Evolutionary conservation across 2,888 invertebrate genomes (phyloP), one percentile per base, ranked within the genome.

Genomic region (Ophraella communa): DNA sequence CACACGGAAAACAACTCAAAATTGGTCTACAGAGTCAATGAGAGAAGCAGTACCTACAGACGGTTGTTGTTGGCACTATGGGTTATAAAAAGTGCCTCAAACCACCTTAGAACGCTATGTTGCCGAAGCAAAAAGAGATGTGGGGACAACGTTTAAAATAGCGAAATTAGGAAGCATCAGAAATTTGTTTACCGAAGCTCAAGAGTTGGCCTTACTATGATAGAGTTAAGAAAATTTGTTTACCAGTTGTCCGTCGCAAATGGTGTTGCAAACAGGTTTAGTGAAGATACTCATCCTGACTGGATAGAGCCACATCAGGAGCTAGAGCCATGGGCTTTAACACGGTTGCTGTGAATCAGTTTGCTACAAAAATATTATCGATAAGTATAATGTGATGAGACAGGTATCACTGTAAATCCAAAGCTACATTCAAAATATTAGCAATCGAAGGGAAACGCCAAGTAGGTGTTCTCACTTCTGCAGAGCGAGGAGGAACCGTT

Each of bases 181-280:
- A 39, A 30, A 30, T 30, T 45, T 64, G 17, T 65, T 65, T 49
- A 56, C 62, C n/a, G 11, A 62, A 33, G 56, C 20, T 33, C 67
- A 73, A 66, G 71, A 75, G 59, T 18, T 62, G 70, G 71, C 1
- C 35, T 71, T n/a, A 71, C 70, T 8, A 42, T 55, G 35, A 64
- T 23, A 30, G 68, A 85, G 68, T 84, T 85, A 55, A 78, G 85
- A 35, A 83, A 83, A 66, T 72, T 85, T n/a, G 85, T 84, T 20
- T 85, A 84, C 71, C 84, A 85, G 68, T 84, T 85, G 66, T 85
- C 85, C 1, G 84, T 83, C 71, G 84, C 83, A 71, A 81, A 85
- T 72, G 30, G 30, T 30, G 4, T 30, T 30, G 30, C n/a, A n/a
- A n/a, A n/a, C 30, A 84, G 84, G 4, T 85, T 84, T 68, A 84